Evolutionary conservation across 2,797 vertebrate species (phyloP).

Genomic region (Buceros bicornis): DNA sequence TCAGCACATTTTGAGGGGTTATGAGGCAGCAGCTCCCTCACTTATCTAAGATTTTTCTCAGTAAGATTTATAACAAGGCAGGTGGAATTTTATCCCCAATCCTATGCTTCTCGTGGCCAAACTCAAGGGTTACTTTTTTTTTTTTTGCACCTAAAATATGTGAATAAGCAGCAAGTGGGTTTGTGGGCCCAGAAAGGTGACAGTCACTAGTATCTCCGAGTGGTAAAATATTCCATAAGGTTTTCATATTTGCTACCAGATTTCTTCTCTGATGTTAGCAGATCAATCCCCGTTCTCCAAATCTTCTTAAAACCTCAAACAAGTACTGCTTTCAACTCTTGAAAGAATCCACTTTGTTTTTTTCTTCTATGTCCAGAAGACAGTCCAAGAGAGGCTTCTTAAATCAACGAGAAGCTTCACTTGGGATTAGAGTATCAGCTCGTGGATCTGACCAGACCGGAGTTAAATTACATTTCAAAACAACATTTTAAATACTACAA

Average conservation of each 20-base stretch:
- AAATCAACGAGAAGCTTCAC: constrained; percentile 61
- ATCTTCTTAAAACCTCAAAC: constrained; percentile 72
- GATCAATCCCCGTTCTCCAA: constrained; percentile 54
- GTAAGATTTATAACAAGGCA: constrained; percentile 31
- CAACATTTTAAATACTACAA: constrained; percentile 49
- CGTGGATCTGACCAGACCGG: constrained; percentile 48
- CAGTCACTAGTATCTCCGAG: neutral
- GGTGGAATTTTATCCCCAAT: neutral
- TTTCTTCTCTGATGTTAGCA: constrained; percentile 65
- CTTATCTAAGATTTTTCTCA: neutral
- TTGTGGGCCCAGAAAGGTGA: neutral
- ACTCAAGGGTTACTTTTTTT: neutral
- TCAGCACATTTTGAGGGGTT: constrained; percentile 63
- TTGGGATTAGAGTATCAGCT: constrained; percentile 74
- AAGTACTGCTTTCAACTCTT: constrained; percentile 56
- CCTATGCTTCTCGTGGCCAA: neutral
- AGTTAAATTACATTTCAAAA: constrained; percentile 76
- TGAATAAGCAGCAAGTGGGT: neutral
- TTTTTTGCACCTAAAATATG: neutral
- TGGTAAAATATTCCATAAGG: constrained; percentile 4
- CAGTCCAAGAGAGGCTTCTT: constrained; percentile 66
- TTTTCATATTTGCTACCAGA: constrained; percentile 48
- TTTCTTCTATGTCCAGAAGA: constrained; percentile 61
- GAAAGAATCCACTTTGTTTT: constrained; percentile 43
- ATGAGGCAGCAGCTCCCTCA: constrained; percentile 43